Evolutionary conservation across 2,113 vertebrate species (phyloP).

Genomic region (Carettochelys insculpta): DNA sequence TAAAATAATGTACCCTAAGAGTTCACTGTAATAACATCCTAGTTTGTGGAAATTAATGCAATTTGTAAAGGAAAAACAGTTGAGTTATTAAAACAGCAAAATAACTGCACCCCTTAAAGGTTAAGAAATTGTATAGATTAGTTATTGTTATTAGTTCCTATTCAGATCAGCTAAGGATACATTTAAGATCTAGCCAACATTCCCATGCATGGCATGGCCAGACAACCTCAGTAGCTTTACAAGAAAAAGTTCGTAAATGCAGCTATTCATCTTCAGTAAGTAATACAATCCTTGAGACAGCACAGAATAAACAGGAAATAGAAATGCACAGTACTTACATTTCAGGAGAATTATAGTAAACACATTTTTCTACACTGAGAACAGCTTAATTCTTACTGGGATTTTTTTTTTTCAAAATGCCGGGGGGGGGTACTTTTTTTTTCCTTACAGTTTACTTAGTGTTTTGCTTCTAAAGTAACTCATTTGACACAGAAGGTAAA

Average conservation of each 20-base stretch:
- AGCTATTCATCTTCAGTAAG: neutral
- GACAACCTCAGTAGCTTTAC: neutral
- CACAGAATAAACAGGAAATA: neutral
- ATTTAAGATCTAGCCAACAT: neutral
- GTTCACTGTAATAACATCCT: neutral
- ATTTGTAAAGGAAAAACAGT: neutral
- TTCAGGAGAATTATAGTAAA: neutral
- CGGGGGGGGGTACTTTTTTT: neutral
- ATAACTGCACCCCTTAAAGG: neutral
- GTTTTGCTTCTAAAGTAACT: slow-evolving; percentile 4
- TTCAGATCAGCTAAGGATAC: neutral
- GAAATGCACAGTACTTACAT: neutral
- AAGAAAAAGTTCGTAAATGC: neutral
- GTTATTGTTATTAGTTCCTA: neutral
- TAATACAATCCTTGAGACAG: neutral
- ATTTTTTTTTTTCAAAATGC: neutral
- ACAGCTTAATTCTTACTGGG: neutral
- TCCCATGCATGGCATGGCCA: neutral
- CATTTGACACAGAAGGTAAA: neutral
- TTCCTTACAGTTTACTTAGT: slow-evolving; percentile 2
- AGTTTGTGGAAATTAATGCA: neutral
- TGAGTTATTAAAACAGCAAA: neutral
- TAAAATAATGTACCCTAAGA: neutral
- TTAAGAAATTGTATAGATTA: neutral
- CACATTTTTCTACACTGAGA: neutral